Conservation (phyloP, 2,888 invertebrate species). For the Pilophorus perplexus region DNA sequence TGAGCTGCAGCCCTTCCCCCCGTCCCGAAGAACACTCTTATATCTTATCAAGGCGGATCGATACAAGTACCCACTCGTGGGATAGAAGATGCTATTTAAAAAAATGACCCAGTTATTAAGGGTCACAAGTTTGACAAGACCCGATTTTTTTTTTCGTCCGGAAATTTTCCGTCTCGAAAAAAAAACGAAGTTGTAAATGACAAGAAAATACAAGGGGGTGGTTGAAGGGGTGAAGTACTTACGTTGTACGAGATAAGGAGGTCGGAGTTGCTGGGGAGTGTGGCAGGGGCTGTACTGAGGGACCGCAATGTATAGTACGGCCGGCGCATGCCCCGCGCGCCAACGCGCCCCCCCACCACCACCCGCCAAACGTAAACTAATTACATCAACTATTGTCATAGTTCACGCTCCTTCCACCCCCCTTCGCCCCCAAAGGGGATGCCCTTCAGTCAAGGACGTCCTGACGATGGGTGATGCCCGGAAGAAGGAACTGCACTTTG, state of each 20-base stretch:
- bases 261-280: constrained; percentile 36
- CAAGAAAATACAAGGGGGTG: neutral
- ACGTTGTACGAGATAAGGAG: constrained; percentile 34
- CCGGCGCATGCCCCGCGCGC: constrained; percentile 36
- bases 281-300: constrained; percentile 37
- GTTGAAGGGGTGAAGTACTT: constrained; percentile 11
- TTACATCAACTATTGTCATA: constrained; percentile 39
- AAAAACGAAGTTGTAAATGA: neutral
- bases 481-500: too few relatives aligned
- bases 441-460: too few relatives aligned
- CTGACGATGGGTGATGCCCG: too few relatives aligned
- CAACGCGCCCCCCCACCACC: constrained; percentile 20
- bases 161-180: neutral
- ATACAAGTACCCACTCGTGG: constrained; percentile 15
- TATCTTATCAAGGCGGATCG: constrained; percentile 12
- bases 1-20: constrained; percentile 9
- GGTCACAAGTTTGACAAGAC: neutral
- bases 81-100: neutral
- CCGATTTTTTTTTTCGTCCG: neutral
- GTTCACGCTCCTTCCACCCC: constrained; percentile 17
- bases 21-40: neutral
- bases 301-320: constrained; percentile 37
- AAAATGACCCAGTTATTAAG: neutral
- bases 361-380: constrained; percentile 32
- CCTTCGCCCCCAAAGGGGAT: too few relatives aligned